Conservation (phyloP, 2,888 invertebrate species). For the Erynnis tages region DNA sequence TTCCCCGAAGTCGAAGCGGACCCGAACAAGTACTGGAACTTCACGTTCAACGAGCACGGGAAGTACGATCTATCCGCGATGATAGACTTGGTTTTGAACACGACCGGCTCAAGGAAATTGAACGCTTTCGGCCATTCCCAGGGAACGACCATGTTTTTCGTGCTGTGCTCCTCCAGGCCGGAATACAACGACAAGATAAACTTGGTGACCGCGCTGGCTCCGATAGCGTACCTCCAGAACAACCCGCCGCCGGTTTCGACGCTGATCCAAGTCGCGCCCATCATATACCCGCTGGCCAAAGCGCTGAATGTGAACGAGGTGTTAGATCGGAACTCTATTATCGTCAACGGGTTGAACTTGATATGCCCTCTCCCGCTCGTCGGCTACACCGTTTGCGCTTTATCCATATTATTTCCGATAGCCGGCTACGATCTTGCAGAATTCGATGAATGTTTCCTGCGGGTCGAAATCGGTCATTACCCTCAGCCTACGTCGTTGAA, state of each 20-base stretch:
- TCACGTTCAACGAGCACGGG: conserved; percentile 86
- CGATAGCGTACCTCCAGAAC: conserved; percentile 54
- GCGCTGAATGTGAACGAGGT: conserved; percentile 28
- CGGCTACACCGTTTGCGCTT: conserved; percentile 28
- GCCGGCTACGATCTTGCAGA: conserved; percentile 33
- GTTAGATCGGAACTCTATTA: conserved; percentile 11
- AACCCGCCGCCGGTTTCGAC: conserved; percentile 8
- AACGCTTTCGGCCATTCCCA: conserved; percentile 85
- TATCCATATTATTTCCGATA: conserved; percentile 21
- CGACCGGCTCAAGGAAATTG: conserved; percentile 75
- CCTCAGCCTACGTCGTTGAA: conserved; percentile 42
- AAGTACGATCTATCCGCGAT: conserved; percentile 84
- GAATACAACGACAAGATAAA: conserved; percentile 78
- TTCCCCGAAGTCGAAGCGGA: conserved; percentile 49
- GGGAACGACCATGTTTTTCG: conserved; percentile 79
- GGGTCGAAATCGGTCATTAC: conserved; percentile 35
- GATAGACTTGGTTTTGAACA: conserved; percentile 51
- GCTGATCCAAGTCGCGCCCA: not conserved
- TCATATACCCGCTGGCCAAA: not conserved
- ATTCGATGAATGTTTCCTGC: conserved; percentile 36
- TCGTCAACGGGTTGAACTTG: not conserved
- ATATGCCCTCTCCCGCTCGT: conserved; percentile 24
- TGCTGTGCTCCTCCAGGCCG: conserved; percentile 66
- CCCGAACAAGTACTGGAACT: conserved; percentile 66
- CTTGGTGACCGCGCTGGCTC: conserved; percentile 72